Base-by-base conservation (phyloP, 1,140 invertebrate species). In the Meteorus sp. region DNA sequence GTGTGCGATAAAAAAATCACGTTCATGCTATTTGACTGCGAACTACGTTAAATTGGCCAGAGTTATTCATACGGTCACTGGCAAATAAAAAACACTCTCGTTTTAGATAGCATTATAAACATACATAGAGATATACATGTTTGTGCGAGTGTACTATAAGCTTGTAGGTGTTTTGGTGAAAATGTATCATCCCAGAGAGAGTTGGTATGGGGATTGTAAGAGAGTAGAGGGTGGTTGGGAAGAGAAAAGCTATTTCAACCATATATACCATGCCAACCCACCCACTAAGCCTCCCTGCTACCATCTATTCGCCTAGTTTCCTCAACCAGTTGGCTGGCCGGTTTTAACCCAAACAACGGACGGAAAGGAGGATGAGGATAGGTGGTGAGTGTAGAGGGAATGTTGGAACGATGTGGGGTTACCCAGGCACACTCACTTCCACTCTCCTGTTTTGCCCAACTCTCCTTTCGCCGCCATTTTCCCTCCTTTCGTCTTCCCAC, bases 391-490 rank as follows among this genome's bases (percentile, higher is more conserved):
- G 33, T 15, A 5, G 8, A 11, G 15, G 19, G 9, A 9, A 19
- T 19, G 11, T 19, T 35, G 17, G 31, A 20, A 17, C 41, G 27
- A 13, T 17, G 2, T 13, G 39, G 20, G 39, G 45, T 48, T 19
- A 48, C 45, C 13, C 13, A 5, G 6, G 17, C 27, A 20, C 31
- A 37, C 20, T 8, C 31, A 52, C 31, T 37, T 48, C 8, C 13
- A 37, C 19, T 11, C 45, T 54, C 35, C 35, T 33, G 11, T 51
- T 35, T 35, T 4, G 45, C n/a, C n/a, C 48, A 55, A 52, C 50
- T 52, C n/a, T n/a, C 50, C 17, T 52, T 52, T 52, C 31, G 17
- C 50, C 50, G 37, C 50, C 50, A n/a, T n/a, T n/a, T n/a, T n/a
- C n/a, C n/a, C n/a, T n/a, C n/a, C n/a, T n/a, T n/a, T n/a, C n/a